These are phyloP conservation scores for Branchinecta lynchi DNA, from an alignment of 1,140 invertebrate species.

Conservation along the genomic window DNA sequence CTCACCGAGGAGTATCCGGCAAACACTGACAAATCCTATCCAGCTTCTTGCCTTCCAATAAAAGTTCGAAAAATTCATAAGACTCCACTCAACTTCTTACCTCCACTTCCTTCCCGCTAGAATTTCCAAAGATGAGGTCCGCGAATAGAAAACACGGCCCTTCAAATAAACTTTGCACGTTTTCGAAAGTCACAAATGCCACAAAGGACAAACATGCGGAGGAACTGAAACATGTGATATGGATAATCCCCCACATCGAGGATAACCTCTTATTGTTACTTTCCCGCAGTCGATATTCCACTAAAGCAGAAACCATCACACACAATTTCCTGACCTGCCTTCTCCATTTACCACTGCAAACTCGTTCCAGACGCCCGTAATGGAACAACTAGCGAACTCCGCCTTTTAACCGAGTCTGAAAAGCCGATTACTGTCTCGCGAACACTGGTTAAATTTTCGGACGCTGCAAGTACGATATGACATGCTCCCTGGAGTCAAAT, in stretches of 20 bases:
- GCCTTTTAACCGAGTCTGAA: too few species aligned
- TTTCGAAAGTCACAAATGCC: not conserved
- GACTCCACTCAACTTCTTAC: not conserved
- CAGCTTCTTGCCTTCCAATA: too few species aligned
- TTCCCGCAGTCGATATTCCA: not conserved
- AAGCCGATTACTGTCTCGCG: too few species aligned
- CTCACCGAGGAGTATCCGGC: too few species aligned
- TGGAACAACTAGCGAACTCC: too few species aligned
- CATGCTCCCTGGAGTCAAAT: too few species aligned
- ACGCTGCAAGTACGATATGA: too few species aligned
- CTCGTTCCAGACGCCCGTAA: too few species aligned
- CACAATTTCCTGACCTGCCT: not conserved
- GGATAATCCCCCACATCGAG: not conserved
- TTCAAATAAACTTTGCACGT: not conserved
- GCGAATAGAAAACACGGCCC: not conserved
- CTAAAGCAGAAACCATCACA: not conserved
- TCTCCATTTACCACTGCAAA: too few species aligned
- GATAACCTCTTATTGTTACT: not conserved
- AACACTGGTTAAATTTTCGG: too few species aligned
- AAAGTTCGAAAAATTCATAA: too few species aligned
- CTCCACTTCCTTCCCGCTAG: not conserved
- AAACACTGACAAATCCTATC: too few species aligned
- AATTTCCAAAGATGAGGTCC: not conserved
- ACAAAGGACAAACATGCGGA: not conserved
- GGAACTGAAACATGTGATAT: not conserved